A percentile compares a stretch with the other conserved stretches of the same genome.
phyloP scores from a whole-genome alignment of 2,113 vertebrate species.

The Oenanthe oenanthe region DNA sequence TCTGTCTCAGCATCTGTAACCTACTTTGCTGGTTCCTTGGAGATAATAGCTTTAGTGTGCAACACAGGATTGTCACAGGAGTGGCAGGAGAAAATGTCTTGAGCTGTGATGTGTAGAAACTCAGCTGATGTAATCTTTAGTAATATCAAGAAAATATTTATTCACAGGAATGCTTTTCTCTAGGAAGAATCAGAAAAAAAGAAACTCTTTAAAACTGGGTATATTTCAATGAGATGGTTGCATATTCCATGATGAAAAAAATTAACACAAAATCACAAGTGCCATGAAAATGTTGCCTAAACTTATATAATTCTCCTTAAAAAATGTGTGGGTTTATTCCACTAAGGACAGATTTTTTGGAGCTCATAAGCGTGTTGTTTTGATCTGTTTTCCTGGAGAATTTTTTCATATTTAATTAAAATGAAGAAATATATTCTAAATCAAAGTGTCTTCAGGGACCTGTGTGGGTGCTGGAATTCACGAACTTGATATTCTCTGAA shows the following conservation, averaged over 20 bases:
- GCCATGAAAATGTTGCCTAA: background rate
- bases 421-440: background rate
- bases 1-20: background rate
- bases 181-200: background rate
- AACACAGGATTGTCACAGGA: background rate
- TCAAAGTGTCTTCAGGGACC: background rate
- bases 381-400: background rate
- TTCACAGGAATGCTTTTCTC: background rate
- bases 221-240: background rate
- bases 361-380: background rate
- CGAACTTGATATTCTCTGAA: background rate
- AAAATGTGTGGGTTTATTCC: background rate
- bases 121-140: background rate
- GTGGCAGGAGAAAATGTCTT: background rate
- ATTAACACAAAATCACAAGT: background rate
- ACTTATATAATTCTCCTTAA: background rate
- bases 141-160: background rate
- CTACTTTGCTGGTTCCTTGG: background rate
- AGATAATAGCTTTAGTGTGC: background rate
- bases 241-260: background rate
- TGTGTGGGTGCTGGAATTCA: background rate
- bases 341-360: background rate
- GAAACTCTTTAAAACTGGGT: rapidly evolving
- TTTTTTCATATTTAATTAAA: background rate
- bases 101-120: background rate